Percentiles rank a stretch among this genome's conserved stretches.
Conservation (phyloP, 2,888 invertebrate genomes). For the Tenthredo scrophulariae region DNA sequence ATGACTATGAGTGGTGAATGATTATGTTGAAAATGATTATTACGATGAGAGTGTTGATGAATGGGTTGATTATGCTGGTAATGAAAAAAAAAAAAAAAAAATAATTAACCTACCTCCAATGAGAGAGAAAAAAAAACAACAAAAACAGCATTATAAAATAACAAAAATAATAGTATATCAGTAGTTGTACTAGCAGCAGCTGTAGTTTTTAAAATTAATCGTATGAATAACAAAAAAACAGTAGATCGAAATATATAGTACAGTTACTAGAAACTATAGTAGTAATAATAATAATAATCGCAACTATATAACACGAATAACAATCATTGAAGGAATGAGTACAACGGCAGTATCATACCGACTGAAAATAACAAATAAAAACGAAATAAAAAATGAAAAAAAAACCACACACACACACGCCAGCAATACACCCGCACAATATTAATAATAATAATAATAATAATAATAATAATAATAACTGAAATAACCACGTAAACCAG, state of each 20-base stretch:
- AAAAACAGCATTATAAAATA: slow-evolving; percentile 34
- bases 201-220: slow-evolving; percentile 34
- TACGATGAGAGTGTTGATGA: neutral
- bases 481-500: neutral
- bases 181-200: slow-evolving; percentile 45
- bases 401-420: neutral
- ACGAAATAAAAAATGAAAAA: neutral
- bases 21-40: slow-evolving; percentile 18
- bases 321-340: slow-evolving; percentile 8
- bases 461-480: neutral
- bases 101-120: slow-evolving; percentile 6
- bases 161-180: neutral
- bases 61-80: slow-evolving; percentile 20
- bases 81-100: neutral
- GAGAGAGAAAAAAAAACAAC: slow-evolving; percentile 53
- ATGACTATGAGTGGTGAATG: neutral
- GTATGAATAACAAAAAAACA: slow-evolving; percentile 6
- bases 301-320: slow-evolving; percentile 20
- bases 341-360: neutral
- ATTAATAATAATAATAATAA: neutral
- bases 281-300: neutral
- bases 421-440: slow-evolving; percentile 3
- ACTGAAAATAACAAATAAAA: slow-evolving; percentile 15
- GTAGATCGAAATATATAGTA: slow-evolving; percentile 5
- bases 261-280: neutral